These are phyloP conservation scores for Ascaphus truei DNA, from an alignment of 2,113 vertebrate species.

Conservation along the genomic window DNA sequence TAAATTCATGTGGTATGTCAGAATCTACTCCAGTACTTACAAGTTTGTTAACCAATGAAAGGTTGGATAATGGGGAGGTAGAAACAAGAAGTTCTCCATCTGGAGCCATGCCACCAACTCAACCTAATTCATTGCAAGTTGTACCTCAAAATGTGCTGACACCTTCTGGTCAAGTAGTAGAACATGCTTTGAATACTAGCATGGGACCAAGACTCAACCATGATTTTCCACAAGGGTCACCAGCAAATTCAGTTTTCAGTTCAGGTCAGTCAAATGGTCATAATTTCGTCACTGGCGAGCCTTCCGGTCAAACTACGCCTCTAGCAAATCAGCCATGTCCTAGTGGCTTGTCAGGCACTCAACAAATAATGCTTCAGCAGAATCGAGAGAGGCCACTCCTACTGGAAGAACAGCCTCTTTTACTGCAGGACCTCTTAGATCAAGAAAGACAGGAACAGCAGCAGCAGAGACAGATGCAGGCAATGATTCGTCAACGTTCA, in stretches of 20 bases:
- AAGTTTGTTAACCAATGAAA: constrained; percentile 80
- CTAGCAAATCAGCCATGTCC: constrained; percentile 59
- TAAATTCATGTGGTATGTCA: constrained; percentile 57
- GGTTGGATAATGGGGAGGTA: constrained; percentile 64
- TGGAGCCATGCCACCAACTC: constrained; percentile 60
- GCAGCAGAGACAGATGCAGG: constrained; percentile 96
- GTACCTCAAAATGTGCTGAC: constrained; percentile 61
- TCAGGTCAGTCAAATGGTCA: constrained; percentile 55
- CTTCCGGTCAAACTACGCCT: constrained; percentile 53
- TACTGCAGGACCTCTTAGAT: constrained; percentile 93
- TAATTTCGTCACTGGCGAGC: constrained; percentile 55
- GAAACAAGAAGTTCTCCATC: constrained; percentile 66
- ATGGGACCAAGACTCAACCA: constrained; percentile 68
- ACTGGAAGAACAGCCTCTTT: constrained; percentile 89
- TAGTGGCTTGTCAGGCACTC: constrained; percentile 55
- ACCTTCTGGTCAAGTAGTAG: constrained; percentile 59
- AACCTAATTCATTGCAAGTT: constrained; percentile 55
- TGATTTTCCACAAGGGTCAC: constrained; percentile 64
- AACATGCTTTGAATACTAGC: constrained; percentile 58
- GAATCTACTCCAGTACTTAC: constrained; percentile 74
- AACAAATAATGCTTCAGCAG: constrained; percentile 71
- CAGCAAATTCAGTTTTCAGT: constrained; percentile 62
- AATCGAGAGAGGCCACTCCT: constrained; percentile 77
- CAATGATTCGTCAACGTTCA: constrained; percentile 85
- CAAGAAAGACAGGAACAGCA: constrained; percentile 96